These are phyloP conservation scores for Cephus nigrinus DNA, from an alignment of 2,888 invertebrate species.

Conservation along the genomic window DNA sequence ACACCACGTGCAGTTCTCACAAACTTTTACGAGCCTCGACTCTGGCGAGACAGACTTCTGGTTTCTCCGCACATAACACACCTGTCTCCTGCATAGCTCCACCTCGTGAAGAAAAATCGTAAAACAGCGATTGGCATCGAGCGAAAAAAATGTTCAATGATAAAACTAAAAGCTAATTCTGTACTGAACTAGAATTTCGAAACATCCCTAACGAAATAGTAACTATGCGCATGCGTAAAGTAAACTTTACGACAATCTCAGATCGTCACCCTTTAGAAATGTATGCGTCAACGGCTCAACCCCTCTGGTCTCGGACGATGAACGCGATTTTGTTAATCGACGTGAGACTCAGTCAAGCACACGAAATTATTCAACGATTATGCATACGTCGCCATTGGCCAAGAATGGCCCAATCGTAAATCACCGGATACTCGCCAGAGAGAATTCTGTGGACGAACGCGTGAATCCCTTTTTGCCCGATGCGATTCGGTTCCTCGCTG, in stretches of 20 bases:
- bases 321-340: conserved; percentile 48
- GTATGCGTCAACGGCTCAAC: background rate
- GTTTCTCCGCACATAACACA: background rate
- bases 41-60: background rate
- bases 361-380: conserved; percentile 24
- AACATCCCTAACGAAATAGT: background rate
- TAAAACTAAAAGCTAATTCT: background rate
- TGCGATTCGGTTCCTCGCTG: background rate
- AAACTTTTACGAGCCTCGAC: background rate
- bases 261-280: conserved; percentile 39
- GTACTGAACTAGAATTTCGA: background rate
- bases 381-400: background rate
- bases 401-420: background rate
- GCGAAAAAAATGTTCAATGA: background rate
- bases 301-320: background rate
- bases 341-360: conserved; percentile 32
- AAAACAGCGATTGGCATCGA: background rate
- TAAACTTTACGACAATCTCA: background rate
- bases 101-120: background rate
- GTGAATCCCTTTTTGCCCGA: background rate
- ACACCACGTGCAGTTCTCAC: background rate
- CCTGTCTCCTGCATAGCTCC: background rate
- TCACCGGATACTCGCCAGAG: background rate
- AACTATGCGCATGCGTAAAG: background rate
- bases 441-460: background rate